Evolutionary conservation across 2,888 invertebrate genomes (phyloP), one percentile per base, ranked within the genome.

Genomic region (Tortrix viridana): DNA sequence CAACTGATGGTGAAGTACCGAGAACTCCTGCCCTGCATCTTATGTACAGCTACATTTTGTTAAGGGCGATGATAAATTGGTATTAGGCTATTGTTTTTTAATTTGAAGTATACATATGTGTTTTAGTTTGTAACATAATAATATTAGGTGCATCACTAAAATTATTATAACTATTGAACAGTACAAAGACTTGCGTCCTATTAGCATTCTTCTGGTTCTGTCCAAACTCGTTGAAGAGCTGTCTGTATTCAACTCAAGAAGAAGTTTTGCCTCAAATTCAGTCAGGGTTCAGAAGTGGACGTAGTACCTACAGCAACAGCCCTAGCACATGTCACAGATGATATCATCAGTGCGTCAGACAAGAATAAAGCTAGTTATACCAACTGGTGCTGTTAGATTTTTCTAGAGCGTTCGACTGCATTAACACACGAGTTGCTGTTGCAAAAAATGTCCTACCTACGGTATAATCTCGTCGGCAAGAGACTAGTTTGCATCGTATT

Each of bases 241-340:
- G 43, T 53, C 14, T 53, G 53, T 18, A 41, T 2, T 0, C 41
- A 52, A n/a, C 9, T 52, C 1, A 18, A 9, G 20, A 50, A 6
- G 12, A 50, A 3, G 18, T 50, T 1, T 16, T 50, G 9, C 50
- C 50, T 23, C 16, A 16, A 2, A 32, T 50, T 7, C 50, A 50
- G 32, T 50, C 50, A 12, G 50, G 50, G 6, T 50, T 50, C 7
- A 26, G 50, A 32, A 32, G 18, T 12, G 50, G 50, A n/a, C 16
- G 32, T 20, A 50, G 50, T 19, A 50, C n/a, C n/a, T n/a, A n/a
- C 50, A 1, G 65, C 60, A 26, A 61, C 67, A 18, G 66, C 70
- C 14, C 26, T 70, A 6, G 19, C 66, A 0, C 62, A 65, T 19
- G 67, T 69, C 0, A 65, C 67, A 22, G 68, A 70, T 41, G 67